Percentiles rank a stretch among this genome's conserved stretches.
Conservation (phyloP, 2,888 invertebrate species). For the Trypoxylon attenuatum region DNA sequence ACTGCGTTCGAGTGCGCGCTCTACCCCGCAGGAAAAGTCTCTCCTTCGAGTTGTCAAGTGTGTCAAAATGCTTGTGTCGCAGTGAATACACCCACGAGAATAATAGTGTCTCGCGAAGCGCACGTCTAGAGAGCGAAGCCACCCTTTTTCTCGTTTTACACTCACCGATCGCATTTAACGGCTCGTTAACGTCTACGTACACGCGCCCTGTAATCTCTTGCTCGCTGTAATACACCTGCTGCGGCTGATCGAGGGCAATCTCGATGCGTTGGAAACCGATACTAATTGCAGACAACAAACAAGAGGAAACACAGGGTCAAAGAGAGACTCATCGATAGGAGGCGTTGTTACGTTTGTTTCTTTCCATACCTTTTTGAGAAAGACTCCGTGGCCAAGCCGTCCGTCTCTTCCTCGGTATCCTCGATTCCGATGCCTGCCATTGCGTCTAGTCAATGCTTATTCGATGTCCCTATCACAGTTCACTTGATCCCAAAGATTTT, state of each 20-base stretch:
- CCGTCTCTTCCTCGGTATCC: constrained; percentile 10
- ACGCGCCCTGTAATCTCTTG: constrained; percentile 58
- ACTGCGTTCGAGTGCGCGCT: not conserved
- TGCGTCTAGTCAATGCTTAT: not conserved
- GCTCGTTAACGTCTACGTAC: constrained; percentile 46
- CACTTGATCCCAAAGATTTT: too few relatives aligned
- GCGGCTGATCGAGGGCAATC: constrained; percentile 55
- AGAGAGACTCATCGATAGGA: not conserved
- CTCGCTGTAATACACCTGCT: constrained; percentile 60
- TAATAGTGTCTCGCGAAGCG: not conserved
- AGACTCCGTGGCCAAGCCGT: constrained; percentile 5
- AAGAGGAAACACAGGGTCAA: not conserved
- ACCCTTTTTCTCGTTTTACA: not conserved
- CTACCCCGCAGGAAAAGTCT: not conserved
- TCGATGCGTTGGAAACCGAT: constrained; percentile 56
- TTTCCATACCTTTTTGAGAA: constrained; percentile 27
- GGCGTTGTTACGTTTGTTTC: not conserved
- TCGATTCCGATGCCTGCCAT: constrained; percentile 21
- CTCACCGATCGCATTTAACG: constrained; percentile 57
- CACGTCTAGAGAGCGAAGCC: not conserved
- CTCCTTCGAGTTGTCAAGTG: not conserved
- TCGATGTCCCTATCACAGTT: not conserved
- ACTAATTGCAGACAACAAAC: constrained; percentile 38
- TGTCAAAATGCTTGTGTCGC: not conserved
- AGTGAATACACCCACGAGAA: not conserved